Conservation (phyloP, 2,797 vertebrate genomes). For the Pteropus rufus region DNA sequence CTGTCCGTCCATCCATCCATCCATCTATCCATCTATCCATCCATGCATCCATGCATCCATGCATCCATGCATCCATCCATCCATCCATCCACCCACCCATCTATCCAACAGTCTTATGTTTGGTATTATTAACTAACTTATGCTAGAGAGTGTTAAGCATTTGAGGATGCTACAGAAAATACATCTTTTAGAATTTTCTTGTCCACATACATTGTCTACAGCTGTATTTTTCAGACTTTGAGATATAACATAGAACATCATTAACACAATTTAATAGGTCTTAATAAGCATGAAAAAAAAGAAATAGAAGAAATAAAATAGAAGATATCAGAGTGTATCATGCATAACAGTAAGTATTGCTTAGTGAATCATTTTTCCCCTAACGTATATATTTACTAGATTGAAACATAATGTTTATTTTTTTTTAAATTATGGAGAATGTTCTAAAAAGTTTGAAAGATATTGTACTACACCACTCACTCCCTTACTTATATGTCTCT, state of each 20-base stretch:
- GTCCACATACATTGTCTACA: background rate
- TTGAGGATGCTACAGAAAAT: background rate
- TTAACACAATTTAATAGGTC: background rate
- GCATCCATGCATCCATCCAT: background rate
- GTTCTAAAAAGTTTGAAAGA: background rate
- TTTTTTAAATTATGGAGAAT: background rate
- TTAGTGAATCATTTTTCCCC: background rate
- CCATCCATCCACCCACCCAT: background rate
- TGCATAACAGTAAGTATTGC: background rate
- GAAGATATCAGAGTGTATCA: background rate
- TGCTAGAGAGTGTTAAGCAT: background rate
- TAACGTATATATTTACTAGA: background rate
- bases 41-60: background rate
- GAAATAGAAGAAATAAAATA: background rate
- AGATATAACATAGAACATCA: background rate
- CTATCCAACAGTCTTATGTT: background rate
- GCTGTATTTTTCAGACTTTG: background rate
- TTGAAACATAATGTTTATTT: background rate
- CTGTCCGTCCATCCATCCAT: background rate
- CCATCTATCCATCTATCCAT: background rate
- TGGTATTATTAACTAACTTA: background rate
- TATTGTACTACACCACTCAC: background rate
- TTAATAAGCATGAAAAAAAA: background rate
- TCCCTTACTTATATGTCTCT: background rate
- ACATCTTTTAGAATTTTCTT: background rate